phyloP scores from a whole-genome alignment of 2,797 vertebrate species.

The Coregonus sp. region DNA sequence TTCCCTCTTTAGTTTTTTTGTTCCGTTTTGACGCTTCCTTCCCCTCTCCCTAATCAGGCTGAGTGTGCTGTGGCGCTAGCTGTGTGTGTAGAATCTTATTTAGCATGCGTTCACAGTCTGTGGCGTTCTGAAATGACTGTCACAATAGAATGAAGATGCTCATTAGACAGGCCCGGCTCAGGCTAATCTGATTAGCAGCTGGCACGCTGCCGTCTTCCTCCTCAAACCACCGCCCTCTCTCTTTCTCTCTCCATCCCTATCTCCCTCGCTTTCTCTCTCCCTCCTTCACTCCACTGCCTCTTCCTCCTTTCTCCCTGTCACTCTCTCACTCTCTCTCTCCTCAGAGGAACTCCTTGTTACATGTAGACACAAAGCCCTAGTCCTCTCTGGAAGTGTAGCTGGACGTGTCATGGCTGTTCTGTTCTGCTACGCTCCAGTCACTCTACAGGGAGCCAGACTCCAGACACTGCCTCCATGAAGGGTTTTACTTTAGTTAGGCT shows the following conservation, averaged over 20 bases:
- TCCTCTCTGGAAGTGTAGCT: not conserved
- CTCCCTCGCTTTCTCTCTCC: conserved; percentile 26
- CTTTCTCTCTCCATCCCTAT: conserved; percentile 38
- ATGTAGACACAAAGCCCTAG: not conserved
- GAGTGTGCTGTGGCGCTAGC: conserved; percentile 24
- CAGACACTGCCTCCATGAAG: not conserved
- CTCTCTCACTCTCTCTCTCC: conserved; percentile 13
- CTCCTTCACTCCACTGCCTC: too few species aligned
- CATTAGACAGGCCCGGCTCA: conserved; percentile 78
- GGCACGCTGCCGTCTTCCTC: conserved; percentile 72
- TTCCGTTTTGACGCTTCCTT: conserved; percentile 59
- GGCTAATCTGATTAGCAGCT: conserved; percentile 83
- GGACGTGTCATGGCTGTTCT: not conserved
- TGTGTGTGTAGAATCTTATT: conserved; percentile 65
- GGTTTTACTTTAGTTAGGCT: not conserved
- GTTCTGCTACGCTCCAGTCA: not conserved
- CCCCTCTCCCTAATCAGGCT: conserved; percentile 67
- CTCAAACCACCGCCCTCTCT: conserved; percentile 59
- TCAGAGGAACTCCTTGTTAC: conserved; percentile 31
- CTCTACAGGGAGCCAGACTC: not conserved
- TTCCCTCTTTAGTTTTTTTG: conserved; percentile 53
- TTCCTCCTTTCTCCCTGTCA: too few species aligned
- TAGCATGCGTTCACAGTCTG: conserved; percentile 74
- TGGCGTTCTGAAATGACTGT: conserved; percentile 72
- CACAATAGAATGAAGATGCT: conserved; percentile 76